A percentile compares a stretch with the other conserved stretches of the same genome.
phyloP scores from a whole-genome alignment of 2,797 vertebrate species.

The Takifugu ocellatus region DNA sequence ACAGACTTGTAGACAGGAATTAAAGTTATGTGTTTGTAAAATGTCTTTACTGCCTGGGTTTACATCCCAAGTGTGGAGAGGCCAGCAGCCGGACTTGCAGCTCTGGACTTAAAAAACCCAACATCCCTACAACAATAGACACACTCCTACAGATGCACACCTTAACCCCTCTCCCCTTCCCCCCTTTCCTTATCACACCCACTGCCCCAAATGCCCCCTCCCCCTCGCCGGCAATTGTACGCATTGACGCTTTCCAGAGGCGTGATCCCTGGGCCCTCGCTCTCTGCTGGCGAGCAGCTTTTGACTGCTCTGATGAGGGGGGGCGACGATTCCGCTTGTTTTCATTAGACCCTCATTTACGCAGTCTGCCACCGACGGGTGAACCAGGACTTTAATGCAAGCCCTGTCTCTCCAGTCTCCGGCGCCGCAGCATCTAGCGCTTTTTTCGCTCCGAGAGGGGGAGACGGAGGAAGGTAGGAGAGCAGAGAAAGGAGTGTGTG shows the following conservation, averaged over 20 bases:
- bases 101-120: constrained; percentile 8
- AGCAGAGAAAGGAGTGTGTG: constrained; percentile 7
- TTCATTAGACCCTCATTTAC: constrained; percentile 17
- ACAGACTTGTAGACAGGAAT: too few species aligned
- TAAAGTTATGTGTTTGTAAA: too few species aligned
- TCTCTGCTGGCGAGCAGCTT: constrained; percentile 34
- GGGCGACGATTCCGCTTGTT: constrained; percentile 10
- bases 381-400: constrained; percentile 33
- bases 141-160: constrained; percentile 56
- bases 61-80: constrained; percentile 22
- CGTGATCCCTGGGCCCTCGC: constrained; percentile 34
- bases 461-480: constrained; percentile 7
- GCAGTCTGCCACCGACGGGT: constrained; percentile 10
- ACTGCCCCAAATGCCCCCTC: constrained; percentile 51
- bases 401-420: constrained; percentile 22
- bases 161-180: constrained; percentile 52
- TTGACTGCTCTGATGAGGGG: constrained; percentile 31
- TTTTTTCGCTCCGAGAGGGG: constrained; percentile 23
- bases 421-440: constrained; percentile 27
- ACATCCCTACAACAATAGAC: constrained; percentile 68
- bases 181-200: constrained; percentile 22
- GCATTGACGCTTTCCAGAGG: constrained; percentile 69
- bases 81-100: constrained; percentile 52
- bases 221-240: constrained; percentile 60
- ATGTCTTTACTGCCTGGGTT: neutral